phyloP scores from a whole-genome alignment of 2,797 vertebrate genomes.

The Parotocinclus haroldoi region DNA sequence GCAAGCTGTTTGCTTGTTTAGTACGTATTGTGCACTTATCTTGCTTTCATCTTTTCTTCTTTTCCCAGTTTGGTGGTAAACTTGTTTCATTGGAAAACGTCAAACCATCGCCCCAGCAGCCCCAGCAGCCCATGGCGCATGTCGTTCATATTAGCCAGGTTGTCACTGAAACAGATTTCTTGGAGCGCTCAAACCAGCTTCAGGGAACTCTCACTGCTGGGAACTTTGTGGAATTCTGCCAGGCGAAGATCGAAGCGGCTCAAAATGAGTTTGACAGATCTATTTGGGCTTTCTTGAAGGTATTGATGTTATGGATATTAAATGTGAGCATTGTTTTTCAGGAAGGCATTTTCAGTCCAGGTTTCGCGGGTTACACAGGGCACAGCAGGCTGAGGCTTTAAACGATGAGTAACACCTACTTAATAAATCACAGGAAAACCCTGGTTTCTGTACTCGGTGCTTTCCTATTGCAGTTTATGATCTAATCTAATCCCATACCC shows the following conservation, averaged over 20 bases:
- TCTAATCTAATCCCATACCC: too few relatives aligned
- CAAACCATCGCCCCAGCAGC: conserved; percentile 67
- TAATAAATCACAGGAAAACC: too few relatives aligned
- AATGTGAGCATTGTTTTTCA: too few relatives aligned
- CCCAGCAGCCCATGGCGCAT: conserved; percentile 61
- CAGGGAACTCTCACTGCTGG: conserved; percentile 82
- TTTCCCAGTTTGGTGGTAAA: conserved; percentile 88
- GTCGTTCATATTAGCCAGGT: conserved; percentile 89
- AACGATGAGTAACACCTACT: too few relatives aligned
- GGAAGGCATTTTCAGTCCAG: too few relatives aligned
- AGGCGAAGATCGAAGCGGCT: conserved; percentile 79
- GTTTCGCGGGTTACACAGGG: too few relatives aligned
- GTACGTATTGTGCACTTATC: background rate
- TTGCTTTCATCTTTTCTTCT: background rate
- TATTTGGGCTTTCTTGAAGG: conserved; percentile 95
- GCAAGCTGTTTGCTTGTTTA: background rate
- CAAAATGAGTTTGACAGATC: conserved; percentile 86
- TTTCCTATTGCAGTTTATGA: too few relatives aligned
- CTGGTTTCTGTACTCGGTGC: too few relatives aligned
- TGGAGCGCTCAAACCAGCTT: conserved; percentile 81
- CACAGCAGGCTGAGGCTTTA: too few relatives aligned
- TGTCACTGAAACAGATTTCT: conserved; percentile 85
- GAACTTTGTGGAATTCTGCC: conserved; percentile 83
- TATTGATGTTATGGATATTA: conserved; percentile 45
- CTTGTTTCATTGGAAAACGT: conserved; percentile 84